Conservation (phyloP, 2,113 vertebrate genomes). For the Labeo rohita region DNA sequence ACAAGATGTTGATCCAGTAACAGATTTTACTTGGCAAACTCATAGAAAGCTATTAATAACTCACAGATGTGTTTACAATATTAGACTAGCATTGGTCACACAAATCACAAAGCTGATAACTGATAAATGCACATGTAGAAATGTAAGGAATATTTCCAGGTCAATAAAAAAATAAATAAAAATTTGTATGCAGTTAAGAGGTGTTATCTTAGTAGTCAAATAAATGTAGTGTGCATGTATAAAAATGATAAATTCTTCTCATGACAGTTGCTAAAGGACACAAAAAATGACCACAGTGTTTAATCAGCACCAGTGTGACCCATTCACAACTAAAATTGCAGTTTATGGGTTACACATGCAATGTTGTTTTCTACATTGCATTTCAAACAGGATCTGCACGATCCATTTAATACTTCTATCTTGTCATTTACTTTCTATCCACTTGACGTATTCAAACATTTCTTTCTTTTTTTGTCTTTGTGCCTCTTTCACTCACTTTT, state of each 20-base stretch:
- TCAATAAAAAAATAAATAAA: too few relatives aligned
- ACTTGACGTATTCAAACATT: background rate
- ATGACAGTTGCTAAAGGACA: background rate
- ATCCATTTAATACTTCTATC: background rate
- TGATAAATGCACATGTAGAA: background rate
- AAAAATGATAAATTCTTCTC: background rate
- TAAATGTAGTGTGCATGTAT: background rate
- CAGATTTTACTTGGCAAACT: background rate
- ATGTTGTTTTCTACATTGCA: background rate
- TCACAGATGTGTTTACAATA: background rate
- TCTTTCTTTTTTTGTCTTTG: background rate
- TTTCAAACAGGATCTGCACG: background rate
- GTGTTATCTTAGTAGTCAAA: background rate
- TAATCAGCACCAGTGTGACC: background rate
- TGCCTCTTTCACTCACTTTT: background rate
- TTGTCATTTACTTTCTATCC: background rate
- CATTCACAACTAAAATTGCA: background rate
- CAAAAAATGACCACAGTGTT: background rate
- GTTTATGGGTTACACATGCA: background rate
- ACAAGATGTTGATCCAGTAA: background rate
- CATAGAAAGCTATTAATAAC: conserved; percentile 1
- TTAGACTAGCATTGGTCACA: background rate
- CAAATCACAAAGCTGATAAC: background rate
- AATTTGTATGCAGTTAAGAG: background rate
- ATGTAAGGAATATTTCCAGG: background rate